These are phyloP conservation scores for Matsumyia berberina DNA, from an alignment of 2,888 invertebrate species.

Conservation along the genomic window DNA sequence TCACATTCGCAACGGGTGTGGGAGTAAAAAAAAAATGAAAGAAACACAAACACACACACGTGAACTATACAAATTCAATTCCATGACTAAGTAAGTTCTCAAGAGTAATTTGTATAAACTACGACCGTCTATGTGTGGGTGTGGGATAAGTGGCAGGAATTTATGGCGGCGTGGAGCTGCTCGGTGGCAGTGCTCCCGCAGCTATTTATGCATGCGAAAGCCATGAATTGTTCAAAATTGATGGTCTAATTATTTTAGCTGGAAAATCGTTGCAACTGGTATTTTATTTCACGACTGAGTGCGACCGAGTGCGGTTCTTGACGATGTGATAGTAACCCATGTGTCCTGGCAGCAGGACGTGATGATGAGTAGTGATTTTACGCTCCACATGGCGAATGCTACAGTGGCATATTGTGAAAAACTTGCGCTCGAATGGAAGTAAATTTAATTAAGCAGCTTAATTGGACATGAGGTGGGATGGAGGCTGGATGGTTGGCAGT, in stretches of 20 bases:
- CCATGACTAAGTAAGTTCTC: constrained; percentile 52
- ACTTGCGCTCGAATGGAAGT: constrained; percentile 7
- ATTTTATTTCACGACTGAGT: constrained; percentile 34
- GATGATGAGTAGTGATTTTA: constrained; percentile 16
- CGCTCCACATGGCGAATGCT: neutral
- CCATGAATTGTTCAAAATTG: constrained; percentile 83
- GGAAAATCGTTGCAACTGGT: constrained; percentile 24
- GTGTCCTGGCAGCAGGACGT: neutral
- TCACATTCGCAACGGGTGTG: constrained; percentile 21
- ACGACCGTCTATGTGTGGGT: constrained; percentile 23
- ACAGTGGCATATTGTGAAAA: neutral
- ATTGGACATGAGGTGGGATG: constrained; percentile 10
- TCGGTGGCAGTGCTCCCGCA: constrained; percentile 6
- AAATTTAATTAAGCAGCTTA: constrained; percentile 29
- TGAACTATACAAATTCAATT: constrained; percentile 60
- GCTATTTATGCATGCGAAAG: constrained; percentile 60
- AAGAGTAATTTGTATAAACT: constrained; percentile 60
- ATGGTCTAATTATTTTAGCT: constrained; percentile 82
- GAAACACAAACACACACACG: constrained; percentile 10
- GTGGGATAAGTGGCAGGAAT: constrained; percentile 27
- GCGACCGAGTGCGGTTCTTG: constrained; percentile 6
- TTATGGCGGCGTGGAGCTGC: constrained; percentile 9
- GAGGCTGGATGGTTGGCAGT: neutral
- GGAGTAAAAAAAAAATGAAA: no score
- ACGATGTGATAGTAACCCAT: constrained; percentile 11